Evolutionary conservation across 2,888 invertebrate genomes (phyloP), one percentile per base, ranked within the genome.

Genomic region (Parnassius glacialis): DNA sequence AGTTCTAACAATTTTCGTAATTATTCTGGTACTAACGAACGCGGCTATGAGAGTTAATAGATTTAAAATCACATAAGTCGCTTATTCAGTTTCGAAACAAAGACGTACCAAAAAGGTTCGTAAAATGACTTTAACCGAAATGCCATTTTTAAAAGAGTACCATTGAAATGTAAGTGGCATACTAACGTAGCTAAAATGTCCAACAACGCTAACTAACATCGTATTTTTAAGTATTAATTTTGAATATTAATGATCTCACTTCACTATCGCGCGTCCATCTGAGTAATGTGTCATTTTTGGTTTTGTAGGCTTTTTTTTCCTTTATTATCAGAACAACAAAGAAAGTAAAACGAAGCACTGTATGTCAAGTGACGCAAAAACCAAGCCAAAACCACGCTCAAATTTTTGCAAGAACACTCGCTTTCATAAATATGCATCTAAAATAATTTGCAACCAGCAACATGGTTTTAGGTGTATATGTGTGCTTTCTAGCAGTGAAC

Each of bases 241-340:
- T 85, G 85, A 87, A 84, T 86, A 83, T 82, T 81, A 83, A 84
- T 90, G 90, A 91, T 91, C 90, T 91, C 90, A 91, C 85, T 85
- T 80, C 83, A 80, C 83, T 86, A 87, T 90, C 88, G 87, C 89
- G 87, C 88, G 74, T 77, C 76, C 79, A 77, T 73, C 76, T 72
- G 70, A 73, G 81, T 83, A 80, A 83, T 80, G 78, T 84, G 83
- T 84, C 81, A 81, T 76, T 73, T 57, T 25, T 52, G 47, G 9
- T 25, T n/a, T 41, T 34, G 41, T 52, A 25, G n/a, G 52, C 54
- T 53, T 34, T 54, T 34, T 54, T 34, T 34, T 34, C 34, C 7
- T 34, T 34, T 34, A 34, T 34, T 34, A 3, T 34, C 34, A 34
- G 34, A 34, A 34, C 34, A 7, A 34, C 34, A 34, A 34, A 34